Evolutionary conservation across 2,888 invertebrate species (phyloP).

Genomic region (Epistrophella euchroma): DNA sequence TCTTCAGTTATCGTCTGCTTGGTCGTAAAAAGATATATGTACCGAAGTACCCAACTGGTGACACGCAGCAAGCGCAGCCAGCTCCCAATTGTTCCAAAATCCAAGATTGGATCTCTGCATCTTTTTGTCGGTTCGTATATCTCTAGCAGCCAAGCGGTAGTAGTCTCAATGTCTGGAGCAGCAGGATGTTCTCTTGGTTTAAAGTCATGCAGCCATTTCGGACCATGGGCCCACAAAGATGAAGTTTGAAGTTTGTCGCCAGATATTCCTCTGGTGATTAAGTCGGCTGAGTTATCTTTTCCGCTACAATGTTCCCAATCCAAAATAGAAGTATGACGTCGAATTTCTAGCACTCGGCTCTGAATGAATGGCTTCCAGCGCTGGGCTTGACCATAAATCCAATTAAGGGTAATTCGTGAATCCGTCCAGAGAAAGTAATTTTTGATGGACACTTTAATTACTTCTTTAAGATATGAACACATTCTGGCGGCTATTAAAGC

Average conservation of each 20-base stretch:
- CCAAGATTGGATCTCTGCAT: not conserved
- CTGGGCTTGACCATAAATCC: conserved; percentile 20
- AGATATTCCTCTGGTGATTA: conserved; percentile 25
- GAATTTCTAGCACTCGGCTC: conserved; percentile 4
- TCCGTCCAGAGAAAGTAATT: conserved; percentile 14
- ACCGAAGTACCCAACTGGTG: conserved; percentile 33
- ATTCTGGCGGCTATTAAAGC: conserved; percentile 25
- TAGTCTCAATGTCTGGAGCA: not conserved
- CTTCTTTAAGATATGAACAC: conserved; percentile 3
- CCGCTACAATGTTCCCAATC: not conserved
- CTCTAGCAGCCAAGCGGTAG: not conserved
- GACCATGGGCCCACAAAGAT: conserved; percentile 16
- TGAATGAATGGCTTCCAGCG: conserved; percentile 15
- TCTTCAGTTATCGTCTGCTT: not conserved
- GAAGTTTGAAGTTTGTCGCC: conserved; percentile 11
- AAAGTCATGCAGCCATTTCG: conserved; percentile 17
- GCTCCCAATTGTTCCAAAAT: not conserved
- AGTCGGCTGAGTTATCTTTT: conserved; percentile 13
- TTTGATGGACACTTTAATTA: not conserved
- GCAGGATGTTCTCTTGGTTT: not conserved
- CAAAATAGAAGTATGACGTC: not conserved
- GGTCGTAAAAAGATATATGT: not conserved
- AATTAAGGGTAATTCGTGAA: conserved; percentile 11
- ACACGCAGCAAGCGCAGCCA: conserved; percentile 31
- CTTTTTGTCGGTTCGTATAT: not conserved